phyloP scores from a whole-genome alignment of 2,797 vertebrate species.

The Clarias fuscus region DNA sequence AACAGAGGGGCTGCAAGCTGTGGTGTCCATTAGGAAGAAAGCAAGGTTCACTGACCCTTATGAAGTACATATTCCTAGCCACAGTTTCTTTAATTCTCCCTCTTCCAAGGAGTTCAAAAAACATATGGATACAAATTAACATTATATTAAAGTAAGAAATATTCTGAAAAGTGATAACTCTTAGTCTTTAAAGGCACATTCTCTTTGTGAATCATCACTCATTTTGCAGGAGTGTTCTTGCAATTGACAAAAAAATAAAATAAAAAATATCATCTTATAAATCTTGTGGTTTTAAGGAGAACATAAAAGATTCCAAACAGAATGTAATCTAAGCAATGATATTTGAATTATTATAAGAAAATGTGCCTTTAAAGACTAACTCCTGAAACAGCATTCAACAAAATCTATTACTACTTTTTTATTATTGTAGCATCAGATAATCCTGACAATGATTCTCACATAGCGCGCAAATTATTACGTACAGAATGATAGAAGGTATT shows the following conservation, averaged over 20 bases:
- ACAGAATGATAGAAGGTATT: constrained; percentile 3
- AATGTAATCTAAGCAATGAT: neutral
- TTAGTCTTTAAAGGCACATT: constrained; percentile 51
- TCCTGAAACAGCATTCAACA: constrained; percentile 25
- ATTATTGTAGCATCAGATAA: constrained; percentile 21
- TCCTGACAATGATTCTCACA: constrained; percentile 32
- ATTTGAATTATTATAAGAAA: neutral
- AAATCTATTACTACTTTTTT: constrained; percentile 8
- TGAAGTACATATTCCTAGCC: constrained; percentile 25
- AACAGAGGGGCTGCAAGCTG: constrained; percentile 34
- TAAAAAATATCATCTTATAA: neutral
- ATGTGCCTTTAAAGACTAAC: constrained; percentile 48
- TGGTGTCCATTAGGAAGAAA: constrained; percentile 29
- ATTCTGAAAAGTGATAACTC: constrained; percentile 16
- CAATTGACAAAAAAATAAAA: neutral
- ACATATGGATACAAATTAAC: constrained; percentile 33
- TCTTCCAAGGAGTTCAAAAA: constrained; percentile 32
- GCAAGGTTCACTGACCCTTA: constrained; percentile 17
- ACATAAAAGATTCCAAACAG: neutral
- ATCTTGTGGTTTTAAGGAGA: neutral
- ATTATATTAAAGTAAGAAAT: constrained; percentile 23
- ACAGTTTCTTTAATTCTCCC: constrained; percentile 1
- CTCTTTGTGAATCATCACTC: constrained; percentile 31
- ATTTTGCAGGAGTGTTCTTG: neutral
- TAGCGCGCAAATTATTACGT: constrained; percentile 13